Conservation (phyloP, 2,113 vertebrate species). For the Labeo rohita region DNA sequence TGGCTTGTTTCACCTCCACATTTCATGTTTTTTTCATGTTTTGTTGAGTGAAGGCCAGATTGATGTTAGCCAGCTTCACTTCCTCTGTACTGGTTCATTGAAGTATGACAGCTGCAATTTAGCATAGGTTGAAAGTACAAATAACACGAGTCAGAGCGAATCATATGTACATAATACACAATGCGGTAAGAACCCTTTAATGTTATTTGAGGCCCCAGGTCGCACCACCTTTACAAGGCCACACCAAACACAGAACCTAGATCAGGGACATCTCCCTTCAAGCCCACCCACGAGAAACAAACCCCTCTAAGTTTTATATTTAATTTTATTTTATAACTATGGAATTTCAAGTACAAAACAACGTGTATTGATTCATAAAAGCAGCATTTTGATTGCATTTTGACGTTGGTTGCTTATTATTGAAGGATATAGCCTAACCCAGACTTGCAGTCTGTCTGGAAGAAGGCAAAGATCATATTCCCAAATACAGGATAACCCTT, state of each 20-base stretch:
- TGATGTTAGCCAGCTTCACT: constrained; percentile 40
- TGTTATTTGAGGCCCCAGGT: constrained; percentile 12
- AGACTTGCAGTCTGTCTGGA: constrained; percentile 42
- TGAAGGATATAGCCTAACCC: not conserved
- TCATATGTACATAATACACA: constrained; percentile 23
- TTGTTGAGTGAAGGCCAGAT: constrained; percentile 9
- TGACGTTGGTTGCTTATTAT: not conserved
- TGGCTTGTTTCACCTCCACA: not conserved
- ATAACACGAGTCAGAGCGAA: constrained; percentile 48
- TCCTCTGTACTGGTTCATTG: constrained; percentile 6
- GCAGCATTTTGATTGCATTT: not conserved
- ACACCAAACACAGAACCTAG: constrained; percentile 30
- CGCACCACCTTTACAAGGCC: constrained; percentile 35
- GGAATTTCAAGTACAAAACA: not conserved
- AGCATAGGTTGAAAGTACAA: constrained; percentile 44
- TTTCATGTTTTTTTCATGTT: constrained; percentile 2
- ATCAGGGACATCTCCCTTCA: constrained; percentile 31
- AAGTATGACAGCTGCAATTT: constrained; percentile 50
- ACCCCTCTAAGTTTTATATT: constrained; percentile 31
- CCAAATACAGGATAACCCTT: constrained; percentile 41
- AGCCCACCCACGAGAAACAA: constrained; percentile 43
- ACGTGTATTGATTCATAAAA: constrained; percentile 36
- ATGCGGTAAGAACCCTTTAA: constrained; percentile 20
- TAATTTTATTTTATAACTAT: not conserved
- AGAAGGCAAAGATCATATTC: constrained; percentile 44